Evolutionary conservation across 2,888 invertebrate species (phyloP).

Genomic region (Leucophenga maculata): DNA sequence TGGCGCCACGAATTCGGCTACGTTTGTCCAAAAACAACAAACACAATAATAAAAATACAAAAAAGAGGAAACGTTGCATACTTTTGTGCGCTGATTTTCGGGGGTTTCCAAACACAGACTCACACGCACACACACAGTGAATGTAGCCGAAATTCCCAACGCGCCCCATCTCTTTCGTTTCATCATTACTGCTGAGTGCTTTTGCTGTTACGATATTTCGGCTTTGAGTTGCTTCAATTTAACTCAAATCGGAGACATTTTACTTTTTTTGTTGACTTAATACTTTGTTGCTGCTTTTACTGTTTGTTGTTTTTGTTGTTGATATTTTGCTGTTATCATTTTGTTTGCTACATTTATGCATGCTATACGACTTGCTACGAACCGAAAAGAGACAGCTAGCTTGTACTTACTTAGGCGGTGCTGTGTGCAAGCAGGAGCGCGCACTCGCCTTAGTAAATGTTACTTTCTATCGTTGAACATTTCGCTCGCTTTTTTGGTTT

Average conservation of each 20-base stretch:
- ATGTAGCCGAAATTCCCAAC: not conserved
- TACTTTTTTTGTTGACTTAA: not conserved
- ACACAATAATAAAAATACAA: not conserved
- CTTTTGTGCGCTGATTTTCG: constrained; percentile 44
- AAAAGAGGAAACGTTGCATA: constrained; percentile 50
- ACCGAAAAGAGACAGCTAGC: not conserved
- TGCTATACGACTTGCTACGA: not conserved
- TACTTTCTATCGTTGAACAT: constrained; percentile 12
- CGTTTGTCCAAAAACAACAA: constrained; percentile 7
- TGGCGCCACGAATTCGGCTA: constrained; percentile 9
- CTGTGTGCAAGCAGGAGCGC: not conserved
- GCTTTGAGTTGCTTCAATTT: constrained; percentile 53
- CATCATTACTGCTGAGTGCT: not conserved
- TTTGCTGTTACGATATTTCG: constrained; percentile 28
- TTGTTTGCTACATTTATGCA: constrained; percentile 16
- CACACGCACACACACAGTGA: not conserved
- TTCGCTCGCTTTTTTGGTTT: constrained; percentile 8
- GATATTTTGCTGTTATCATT: constrained; percentile 10
- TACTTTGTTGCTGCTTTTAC: constrained; percentile 13
- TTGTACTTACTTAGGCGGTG: not conserved
- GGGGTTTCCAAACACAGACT: not conserved
- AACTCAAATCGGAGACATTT: constrained; percentile 30
- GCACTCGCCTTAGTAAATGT: not conserved
- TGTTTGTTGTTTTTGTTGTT: constrained; percentile 19
- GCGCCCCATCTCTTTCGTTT: not conserved